phyloP scores from a whole-genome alignment of 1,140 invertebrate genomes.

The Lasioglossum baleicum region DNA sequence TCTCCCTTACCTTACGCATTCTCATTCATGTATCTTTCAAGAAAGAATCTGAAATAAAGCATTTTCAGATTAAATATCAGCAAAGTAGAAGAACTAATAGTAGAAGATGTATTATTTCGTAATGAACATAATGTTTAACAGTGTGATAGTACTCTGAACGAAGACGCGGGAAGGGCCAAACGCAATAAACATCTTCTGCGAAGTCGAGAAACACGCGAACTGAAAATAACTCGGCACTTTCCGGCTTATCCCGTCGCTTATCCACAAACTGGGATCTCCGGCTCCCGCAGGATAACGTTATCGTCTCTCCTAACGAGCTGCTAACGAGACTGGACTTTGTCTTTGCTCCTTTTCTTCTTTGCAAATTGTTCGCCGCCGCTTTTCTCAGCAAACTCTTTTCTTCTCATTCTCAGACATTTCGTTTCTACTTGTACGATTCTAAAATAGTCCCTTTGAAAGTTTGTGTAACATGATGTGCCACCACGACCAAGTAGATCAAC shows the following conservation, averaged over 20 bases:
- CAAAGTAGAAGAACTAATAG: too few species aligned
- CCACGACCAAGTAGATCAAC: too few species aligned
- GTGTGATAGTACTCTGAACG: too few species aligned
- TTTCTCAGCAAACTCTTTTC: neutral
- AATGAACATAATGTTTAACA: too few species aligned
- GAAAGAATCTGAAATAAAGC: too few species aligned
- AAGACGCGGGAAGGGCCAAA: neutral
- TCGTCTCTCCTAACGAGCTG: constrained; percentile 40
- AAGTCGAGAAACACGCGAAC: neutral
- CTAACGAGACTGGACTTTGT: constrained; percentile 45
- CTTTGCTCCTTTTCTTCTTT: neutral
- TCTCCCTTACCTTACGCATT: too few species aligned
- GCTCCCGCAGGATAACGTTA: constrained; percentile 15
- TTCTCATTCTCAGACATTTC: neutral
- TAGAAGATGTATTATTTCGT: too few species aligned
- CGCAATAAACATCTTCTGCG: neutral
- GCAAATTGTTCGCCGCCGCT: constrained; percentile 7
- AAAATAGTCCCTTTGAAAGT: too few species aligned
- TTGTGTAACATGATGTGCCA: too few species aligned
- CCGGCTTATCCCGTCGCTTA: constrained; percentile 24
- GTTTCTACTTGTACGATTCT: too few species aligned
- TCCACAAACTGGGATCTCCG: constrained; percentile 18
- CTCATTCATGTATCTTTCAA: too few species aligned
- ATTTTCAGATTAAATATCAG: too few species aligned
- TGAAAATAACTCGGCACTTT: constrained; percentile 14